A percentile compares a stretch with the other conserved stretches of the same genome.
Conservation (phyloP, 2,797 vertebrate species). For the Phalloptychus januarius region DNA sequence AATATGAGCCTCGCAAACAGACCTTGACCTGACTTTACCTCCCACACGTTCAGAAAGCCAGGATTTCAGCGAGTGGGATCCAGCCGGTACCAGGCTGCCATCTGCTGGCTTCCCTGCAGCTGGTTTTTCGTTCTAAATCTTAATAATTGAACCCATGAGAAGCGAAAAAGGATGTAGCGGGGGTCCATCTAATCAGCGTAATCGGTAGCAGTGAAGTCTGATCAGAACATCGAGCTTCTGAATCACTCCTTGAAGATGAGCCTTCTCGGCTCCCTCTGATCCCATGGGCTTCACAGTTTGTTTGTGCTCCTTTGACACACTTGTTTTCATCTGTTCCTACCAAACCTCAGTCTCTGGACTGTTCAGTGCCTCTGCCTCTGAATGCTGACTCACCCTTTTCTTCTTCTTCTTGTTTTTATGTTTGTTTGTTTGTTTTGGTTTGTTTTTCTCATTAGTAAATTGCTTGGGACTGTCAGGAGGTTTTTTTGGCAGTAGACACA, state of each 20-base stretch:
- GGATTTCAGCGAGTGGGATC: not conserved
- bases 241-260: not conserved
- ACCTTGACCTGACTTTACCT: no score
- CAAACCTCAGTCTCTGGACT: not conserved
- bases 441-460: conserved; percentile 11
- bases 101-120: conserved; percentile 18
- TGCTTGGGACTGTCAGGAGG: conserved; percentile 15
- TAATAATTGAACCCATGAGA: not conserved
- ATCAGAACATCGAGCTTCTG: not conserved
- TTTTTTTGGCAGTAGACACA: conserved; percentile 7
- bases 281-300: conserved; percentile 25
- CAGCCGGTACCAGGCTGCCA: conserved; percentile 16
- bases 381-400: conserved; percentile 7
- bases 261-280: not conserved
- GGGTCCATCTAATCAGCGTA: conserved; percentile 2
- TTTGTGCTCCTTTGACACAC: conserved; percentile 30
- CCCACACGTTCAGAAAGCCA: not conserved
- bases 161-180: not conserved
- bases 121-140: not conserved
- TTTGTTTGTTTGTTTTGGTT: not conserved
- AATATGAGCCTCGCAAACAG: no score
- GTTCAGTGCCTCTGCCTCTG: not conserved
- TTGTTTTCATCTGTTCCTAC: conserved; percentile 37
- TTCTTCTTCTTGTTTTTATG: conserved; percentile 5
- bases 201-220: not conserved